These are phyloP conservation scores for Aphelinus certus DNA, from an alignment of 1,140 invertebrate genomes.

Conservation along the genomic window DNA sequence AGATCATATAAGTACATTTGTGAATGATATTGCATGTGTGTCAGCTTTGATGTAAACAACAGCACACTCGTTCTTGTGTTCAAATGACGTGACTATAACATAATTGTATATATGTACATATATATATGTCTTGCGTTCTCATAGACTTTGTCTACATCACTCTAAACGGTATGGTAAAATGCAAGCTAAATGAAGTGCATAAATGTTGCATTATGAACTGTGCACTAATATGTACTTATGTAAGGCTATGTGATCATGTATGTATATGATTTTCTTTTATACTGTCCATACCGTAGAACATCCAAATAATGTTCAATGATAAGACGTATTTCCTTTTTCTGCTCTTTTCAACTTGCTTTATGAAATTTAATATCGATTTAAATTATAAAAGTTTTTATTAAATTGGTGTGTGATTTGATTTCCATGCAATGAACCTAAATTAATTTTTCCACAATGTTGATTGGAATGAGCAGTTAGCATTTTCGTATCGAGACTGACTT, in stretches of 20 bases:
- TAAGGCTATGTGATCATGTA: conserved; percentile 33
- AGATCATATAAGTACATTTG: conserved; percentile 46
- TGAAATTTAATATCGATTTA: conserved; percentile 21
- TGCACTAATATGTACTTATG: conserved; percentile 33
- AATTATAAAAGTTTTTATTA: conserved; percentile 19
- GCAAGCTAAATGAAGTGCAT: conserved; percentile 28
- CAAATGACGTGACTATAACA: conserved; percentile 42
- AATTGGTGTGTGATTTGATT: neutral
- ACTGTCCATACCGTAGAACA: conserved; percentile 23
- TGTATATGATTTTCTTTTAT: conserved; percentile 30
- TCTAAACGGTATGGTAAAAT: conserved; percentile 17
- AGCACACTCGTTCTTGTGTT: conserved; percentile 36
- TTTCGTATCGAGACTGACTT: conserved; percentile 27
- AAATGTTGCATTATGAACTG: conserved; percentile 24
- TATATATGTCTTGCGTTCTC: conserved; percentile 51
- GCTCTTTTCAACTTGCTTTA: conserved; percentile 17
- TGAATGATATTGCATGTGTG: conserved; percentile 36
- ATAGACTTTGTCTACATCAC: conserved; percentile 38
- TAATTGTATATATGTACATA: conserved; percentile 53
- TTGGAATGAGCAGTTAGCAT: conserved; percentile 19
- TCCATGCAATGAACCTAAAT: conserved; percentile 14
- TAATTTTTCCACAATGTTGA: conserved; percentile 16
- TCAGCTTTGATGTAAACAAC: conserved; percentile 32
- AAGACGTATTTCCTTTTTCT: conserved; percentile 23
- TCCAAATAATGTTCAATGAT: conserved; percentile 22